Evolutionary conservation across 2,888 invertebrate genomes (phyloP), one percentile per base, ranked within the genome.

Genomic region (Amiota communis): DNA sequence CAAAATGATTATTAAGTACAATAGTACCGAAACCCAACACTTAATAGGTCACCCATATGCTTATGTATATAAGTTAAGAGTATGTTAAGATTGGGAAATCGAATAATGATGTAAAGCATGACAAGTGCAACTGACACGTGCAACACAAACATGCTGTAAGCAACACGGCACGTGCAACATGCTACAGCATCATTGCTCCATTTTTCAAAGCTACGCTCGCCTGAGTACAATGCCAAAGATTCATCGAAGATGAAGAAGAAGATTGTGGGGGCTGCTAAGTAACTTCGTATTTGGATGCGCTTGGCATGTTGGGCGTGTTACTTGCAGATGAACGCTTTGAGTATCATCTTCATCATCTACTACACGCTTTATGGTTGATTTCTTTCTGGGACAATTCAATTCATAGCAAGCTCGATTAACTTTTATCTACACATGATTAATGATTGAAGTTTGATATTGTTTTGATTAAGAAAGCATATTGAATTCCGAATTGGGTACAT

Each of bases 121-220:
- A 65, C 65, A 65, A 65, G 65, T 65, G 65, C 65, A 65, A 48
- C n/a, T 8, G 59, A 17, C 59, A 59, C 59, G 59, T 59, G 59
- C 59, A 17, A 17, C 20, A 20, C 36, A 36, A 36, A 36, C 36
- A 4, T 36, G 36, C 6, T 6, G 8, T 6, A 36, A 36, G 36
- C 3, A 36, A 36, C 59, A 59, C 23, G 17, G 59, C 59, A 59
- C 59, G 59, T 59, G 65, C 63, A 63, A n/a, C 63, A 63, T 23
- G 59, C 46, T 48, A 10, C 65, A 65, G 48, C 36, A 48, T 13
- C 65, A 13, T 17, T 49, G 65, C 65, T 65, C 65, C 48, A 65
- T 65, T 65, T 65, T 46, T 63, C 36, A 36, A 63, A 65, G 8
- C 48, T n/a, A 64, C 17, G 47, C 46, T 63, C n/a, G 15, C 3